Evolutionary conservation across 1,140 invertebrate genomes (phyloP), one percentile per base, ranked within the genome.

Genomic region (Diachasma alloeum): DNA sequence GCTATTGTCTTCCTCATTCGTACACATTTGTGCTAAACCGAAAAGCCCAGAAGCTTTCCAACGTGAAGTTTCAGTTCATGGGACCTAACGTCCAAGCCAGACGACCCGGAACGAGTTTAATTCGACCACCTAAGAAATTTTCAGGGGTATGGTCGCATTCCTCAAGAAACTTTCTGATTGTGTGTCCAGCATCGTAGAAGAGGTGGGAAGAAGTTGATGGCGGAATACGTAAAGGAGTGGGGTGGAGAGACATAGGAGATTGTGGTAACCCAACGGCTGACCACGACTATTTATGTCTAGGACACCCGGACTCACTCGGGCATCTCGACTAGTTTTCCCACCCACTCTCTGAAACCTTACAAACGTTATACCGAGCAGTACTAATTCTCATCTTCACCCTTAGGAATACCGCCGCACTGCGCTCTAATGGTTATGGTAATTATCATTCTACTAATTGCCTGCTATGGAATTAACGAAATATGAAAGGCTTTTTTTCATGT

Each of bases 341-440:
- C 59, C 59, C 66, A 68, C 36, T 74, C 76, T 66, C 72, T 66
- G 73, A 72, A 78, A 78, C 76, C 79, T 63, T 68, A 68, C 66
- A n/a, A 68, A 68, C 66, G 66, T 39, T 39, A 17, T 17, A 17
- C 31, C 31, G 6, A 39, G 15, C 26, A 13, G 31, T 68, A 68
- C 36, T 68, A 68, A 68, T 36, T 68, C 36, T 37, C 66, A 17
- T 37, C 31, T n/a, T 68, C 36, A 68, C 36, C 31, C 66, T 39
- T 31, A 31, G 31, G 31, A 31, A 31, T 31, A 31, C 19, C 6
- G 24, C 72, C 26, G 26, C 6, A 24, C 8, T 26, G 46, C 80
- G 81, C 81, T 83, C 86, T 87, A 87, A 87, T 87, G 86, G 86
- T 87, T 87, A 87, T 87, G 86, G 86, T 87, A 87, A 87, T 87